A percentile compares a stretch with the other conserved stretches of the same genome.
phyloP scores from a whole-genome alignment of 2,888 invertebrate genomes.

The Podotricha telesiphe region DNA sequence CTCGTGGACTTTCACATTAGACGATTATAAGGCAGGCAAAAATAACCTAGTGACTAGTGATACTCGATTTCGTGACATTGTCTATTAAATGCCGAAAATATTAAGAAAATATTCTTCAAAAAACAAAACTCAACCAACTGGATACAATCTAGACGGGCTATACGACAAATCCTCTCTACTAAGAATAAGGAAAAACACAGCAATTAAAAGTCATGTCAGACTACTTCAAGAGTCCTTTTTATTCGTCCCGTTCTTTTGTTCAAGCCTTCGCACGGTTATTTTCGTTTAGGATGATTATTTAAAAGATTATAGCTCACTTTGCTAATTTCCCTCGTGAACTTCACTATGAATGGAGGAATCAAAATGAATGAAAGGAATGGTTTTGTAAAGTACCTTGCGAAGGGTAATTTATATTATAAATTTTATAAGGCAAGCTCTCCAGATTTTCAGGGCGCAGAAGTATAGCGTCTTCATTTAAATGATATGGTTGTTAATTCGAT shows the following conservation, averaged over 20 bases:
- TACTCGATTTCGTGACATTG: too few relatives aligned
- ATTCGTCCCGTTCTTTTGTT: conserved; percentile 1
- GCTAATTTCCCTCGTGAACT: conserved; percentile 16
- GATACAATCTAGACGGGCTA: conserved; percentile 20
- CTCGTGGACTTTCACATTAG: too few relatives aligned
- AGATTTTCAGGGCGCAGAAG: not conserved
- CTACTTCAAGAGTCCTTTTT: not conserved
- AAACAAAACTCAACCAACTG: too few relatives aligned
- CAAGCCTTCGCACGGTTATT: not conserved
- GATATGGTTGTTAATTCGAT: too few relatives aligned
- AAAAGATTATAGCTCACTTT: conserved; percentile 13
- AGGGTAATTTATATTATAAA: not conserved
- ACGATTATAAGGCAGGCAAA: too few relatives aligned
- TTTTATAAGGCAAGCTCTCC: not conserved
- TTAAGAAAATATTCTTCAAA: too few relatives aligned
- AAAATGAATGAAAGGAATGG: conserved; percentile 6
- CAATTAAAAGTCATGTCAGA: conserved; percentile 25
- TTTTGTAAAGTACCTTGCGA: conserved; percentile 7
- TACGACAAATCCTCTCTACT: conserved; percentile 5
- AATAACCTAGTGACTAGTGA: too few relatives aligned
- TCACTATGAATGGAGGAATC: not conserved
- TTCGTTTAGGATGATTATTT: conserved; percentile 6
- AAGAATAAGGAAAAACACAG: conserved; percentile 7
- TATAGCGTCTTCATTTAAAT: too few relatives aligned
- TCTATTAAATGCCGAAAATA: too few relatives aligned